Conservation (phyloP, 1,140 invertebrate species). For the Aphaenogaster floridana region DNA sequence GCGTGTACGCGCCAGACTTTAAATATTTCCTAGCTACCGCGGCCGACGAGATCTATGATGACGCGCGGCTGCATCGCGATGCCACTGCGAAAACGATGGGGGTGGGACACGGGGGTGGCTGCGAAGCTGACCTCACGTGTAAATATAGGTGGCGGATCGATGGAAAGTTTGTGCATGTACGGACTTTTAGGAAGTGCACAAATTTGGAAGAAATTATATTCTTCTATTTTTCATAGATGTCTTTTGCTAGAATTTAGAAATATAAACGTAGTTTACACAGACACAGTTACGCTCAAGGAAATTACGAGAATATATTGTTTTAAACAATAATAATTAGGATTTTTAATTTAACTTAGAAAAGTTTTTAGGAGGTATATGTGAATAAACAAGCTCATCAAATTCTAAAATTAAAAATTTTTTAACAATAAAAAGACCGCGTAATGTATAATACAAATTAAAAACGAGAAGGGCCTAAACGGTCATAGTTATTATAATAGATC, state of each 20-base stretch:
- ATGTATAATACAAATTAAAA: too few relatives aligned
- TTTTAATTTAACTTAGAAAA: background rate
- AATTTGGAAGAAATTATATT: slow-evolving; percentile 9
- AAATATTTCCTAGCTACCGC: background rate
- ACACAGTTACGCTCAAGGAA: background rate
- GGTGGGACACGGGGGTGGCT: background rate
- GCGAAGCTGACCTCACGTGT: background rate
- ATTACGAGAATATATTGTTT: background rate
- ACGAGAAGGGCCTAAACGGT: too few relatives aligned
- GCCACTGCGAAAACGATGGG: background rate
- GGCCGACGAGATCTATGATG: background rate
- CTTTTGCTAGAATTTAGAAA: background rate
- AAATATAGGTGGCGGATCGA: slow-evolving; percentile 12
- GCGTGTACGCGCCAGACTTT: slow-evolving; percentile 2
- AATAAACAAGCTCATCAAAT: background rate
- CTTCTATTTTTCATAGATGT: background rate
- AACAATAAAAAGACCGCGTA: too few relatives aligned
- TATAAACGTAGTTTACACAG: background rate
- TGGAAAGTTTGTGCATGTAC: background rate
- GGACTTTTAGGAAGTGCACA: background rate
- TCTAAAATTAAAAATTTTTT: background rate
- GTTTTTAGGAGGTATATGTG: background rate
- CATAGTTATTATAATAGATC: too few relatives aligned
- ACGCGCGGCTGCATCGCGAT: background rate
- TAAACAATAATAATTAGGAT: too few relatives aligned